phyloP scores from a whole-genome alignment of 2,113 vertebrate species.

The Hippocampus mohnikei region DNA sequence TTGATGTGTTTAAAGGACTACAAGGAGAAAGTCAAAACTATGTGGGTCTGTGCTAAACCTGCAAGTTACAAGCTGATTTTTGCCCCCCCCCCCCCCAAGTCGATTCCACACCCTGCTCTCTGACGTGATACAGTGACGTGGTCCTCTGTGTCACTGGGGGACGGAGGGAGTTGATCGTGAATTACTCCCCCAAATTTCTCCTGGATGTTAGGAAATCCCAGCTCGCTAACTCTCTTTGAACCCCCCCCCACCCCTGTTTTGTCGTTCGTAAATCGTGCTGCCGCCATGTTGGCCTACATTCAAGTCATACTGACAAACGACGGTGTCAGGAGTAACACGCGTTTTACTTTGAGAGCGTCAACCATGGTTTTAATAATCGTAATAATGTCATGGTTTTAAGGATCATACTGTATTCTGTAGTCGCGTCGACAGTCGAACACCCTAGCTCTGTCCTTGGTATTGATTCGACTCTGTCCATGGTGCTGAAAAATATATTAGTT shows the following conservation, averaged over 20 bases:
- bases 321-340: not conserved
- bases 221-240: slow-evolving; percentile 20
- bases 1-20: not conserved
- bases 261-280: not conserved
- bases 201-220: slow-evolving; percentile 55
- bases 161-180: slow-evolving; percentile 31
- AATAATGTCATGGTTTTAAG: not conserved
- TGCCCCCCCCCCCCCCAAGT: not conserved
- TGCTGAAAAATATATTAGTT: slow-evolving; percentile 28
- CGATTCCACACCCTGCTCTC: not conserved
- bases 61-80: not conserved
- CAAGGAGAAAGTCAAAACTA: not conserved
- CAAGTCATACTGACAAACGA: not conserved
- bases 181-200: slow-evolving; percentile 11
- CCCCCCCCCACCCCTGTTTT: not conserved
- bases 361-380: too few relatives aligned
- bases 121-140: slow-evolving; percentile 53
- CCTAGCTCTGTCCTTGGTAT: slow-evolving; percentile 41
- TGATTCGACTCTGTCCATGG: slow-evolving; percentile 45
- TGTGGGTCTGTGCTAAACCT: not conserved
- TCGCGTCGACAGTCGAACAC: not conserved
- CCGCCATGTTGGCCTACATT: not conserved
- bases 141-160: slow-evolving; percentile 25
- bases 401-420: too few relatives aligned
- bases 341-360: not conserved